These are phyloP conservation scores for Cheirogaleus major DNA, from an alignment of 2,797 vertebrate genomes.

Conservation along the genomic window DNA sequence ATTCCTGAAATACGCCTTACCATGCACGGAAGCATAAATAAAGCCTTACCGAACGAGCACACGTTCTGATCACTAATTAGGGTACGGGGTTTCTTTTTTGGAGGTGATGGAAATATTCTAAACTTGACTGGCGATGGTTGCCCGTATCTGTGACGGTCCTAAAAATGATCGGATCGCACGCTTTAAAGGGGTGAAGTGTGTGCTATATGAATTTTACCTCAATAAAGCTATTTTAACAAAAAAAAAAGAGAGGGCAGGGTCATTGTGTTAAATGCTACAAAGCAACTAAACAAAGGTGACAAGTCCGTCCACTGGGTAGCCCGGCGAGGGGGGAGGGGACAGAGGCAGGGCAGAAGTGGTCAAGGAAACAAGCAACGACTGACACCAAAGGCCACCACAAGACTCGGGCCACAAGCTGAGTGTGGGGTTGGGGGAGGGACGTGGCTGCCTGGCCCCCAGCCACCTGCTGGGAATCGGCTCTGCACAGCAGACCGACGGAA, in stretches of 20 bases:
- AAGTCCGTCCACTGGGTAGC: rapidly evolving
- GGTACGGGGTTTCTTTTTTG: neutral
- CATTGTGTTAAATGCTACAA: neutral
- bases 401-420: neutral
- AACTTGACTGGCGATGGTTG: rapidly evolving
- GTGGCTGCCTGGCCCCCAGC: neutral
- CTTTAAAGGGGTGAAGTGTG: neutral
- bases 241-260: no score
- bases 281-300: neutral
- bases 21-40: neutral
- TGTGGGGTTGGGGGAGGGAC: neutral
- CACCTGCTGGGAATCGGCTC: neutral
- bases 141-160: rapidly evolving
- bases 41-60: neutral
- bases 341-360: no score
- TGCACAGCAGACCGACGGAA: rapidly evolving
- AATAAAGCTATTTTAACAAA: neutral
- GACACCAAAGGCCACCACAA: neutral
- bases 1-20: neutral
- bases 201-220: neutral
- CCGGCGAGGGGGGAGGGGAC: neutral
- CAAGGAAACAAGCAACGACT: neutral
- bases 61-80: neutral
- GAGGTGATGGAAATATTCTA: neutral
- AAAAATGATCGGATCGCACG: rapidly evolving